A percentile compares a stretch with the other conserved stretches of the same genome.
These are phyloP conservation scores for Pseudochirops corinnae DNA, from an alignment of 2,797 vertebrate genomes.

Conservation along the genomic window DNA sequence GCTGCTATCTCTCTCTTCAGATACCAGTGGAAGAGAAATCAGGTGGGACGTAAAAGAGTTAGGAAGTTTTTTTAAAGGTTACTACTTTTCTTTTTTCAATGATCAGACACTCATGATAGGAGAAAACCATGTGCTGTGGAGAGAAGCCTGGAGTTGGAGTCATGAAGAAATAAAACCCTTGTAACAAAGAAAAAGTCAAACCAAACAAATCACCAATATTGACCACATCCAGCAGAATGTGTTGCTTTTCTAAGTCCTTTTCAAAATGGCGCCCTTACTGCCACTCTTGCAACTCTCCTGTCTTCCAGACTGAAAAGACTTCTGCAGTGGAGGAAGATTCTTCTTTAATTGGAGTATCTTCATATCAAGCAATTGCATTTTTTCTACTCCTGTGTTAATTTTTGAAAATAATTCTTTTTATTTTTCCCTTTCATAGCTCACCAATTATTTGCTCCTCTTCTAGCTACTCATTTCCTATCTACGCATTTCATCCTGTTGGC, in stretches of 20 bases:
- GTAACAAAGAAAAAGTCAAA: neutral
- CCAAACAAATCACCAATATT: neutral
- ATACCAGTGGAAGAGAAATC: neutral
- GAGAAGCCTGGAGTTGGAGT: neutral
- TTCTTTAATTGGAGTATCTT: neutral
- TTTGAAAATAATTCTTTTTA: neutral
- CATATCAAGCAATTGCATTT: neutral
- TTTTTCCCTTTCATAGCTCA: neutral
- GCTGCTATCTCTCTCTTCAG: neutral
- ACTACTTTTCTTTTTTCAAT: neutral
- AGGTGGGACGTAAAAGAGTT: neutral
- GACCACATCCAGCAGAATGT: neutral
- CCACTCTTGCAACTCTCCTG: neutral
- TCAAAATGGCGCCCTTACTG: neutral
- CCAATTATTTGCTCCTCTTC: slow-evolving; percentile 2
- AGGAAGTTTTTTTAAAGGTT: too few relatives aligned
- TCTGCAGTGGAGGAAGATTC: neutral
- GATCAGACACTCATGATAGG: neutral
- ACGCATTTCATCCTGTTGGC: neutral
- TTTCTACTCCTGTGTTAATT: neutral
- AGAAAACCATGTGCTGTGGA: too few relatives aligned
- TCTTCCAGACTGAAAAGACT: neutral
- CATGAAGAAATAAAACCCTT: neutral
- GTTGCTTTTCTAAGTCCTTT: neutral
- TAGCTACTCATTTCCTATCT: neutral